A percentile compares a stretch with the other conserved stretches of the same genome.
phyloP scores from a whole-genome alignment of 2,888 invertebrate genomes.

The Axea sp. region DNA sequence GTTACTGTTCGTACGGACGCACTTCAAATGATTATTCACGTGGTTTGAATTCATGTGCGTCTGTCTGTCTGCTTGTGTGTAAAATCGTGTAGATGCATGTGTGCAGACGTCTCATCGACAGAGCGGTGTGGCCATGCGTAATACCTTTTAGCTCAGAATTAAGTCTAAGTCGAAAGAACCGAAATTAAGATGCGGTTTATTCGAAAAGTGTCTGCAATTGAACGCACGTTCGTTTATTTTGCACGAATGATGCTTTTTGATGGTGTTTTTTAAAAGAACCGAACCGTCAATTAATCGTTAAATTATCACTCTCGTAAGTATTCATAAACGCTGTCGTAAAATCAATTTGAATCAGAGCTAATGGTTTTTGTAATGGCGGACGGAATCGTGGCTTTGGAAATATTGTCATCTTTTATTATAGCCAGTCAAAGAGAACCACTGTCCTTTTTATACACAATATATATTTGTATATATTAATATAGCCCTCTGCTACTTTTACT shows the following conservation, averaged over 20 bases:
- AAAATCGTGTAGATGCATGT: slow-evolving; percentile 25
- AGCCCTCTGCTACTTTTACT: slow-evolving; percentile 72
- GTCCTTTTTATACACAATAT: slow-evolving; percentile 57
- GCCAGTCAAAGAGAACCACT: slow-evolving; percentile 48
- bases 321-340: no score
- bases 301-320: no score
- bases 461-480: slow-evolving; percentile 73
- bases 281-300: no score
- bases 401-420: slow-evolving; percentile 76
- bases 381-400: slow-evolving; percentile 70
- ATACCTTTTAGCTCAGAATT: slow-evolving; percentile 31
- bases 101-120: slow-evolving; percentile 43
- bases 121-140: slow-evolving; percentile 41
- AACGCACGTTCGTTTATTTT: no score
- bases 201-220: no score
- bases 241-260: no score
- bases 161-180: not conserved
- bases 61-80: slow-evolving; percentile 48
- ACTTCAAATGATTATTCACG: slow-evolving; percentile 49
- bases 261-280: no score
- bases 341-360: slow-evolving; percentile 13
- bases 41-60: slow-evolving; percentile 27
- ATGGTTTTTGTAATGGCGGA: slow-evolving; percentile 43
- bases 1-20: slow-evolving; percentile 57
- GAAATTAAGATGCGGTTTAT: no score